Percentiles rank a stretch among this genome's conserved stretches.
phyloP scores from a whole-genome alignment of 2,113 vertebrate species.

The Cinclus mexicanus region DNA sequence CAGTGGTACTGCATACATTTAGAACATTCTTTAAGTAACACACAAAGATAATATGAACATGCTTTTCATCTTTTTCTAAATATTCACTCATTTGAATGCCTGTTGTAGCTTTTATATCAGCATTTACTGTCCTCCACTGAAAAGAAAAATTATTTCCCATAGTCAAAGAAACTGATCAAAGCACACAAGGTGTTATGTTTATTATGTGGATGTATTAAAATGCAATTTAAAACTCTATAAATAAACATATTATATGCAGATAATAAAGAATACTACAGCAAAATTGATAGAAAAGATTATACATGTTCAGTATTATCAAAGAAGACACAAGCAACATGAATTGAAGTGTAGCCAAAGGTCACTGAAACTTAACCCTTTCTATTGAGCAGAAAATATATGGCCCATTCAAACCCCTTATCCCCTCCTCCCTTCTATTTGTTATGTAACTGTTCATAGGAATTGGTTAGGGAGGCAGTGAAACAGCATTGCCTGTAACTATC shows the following conservation, averaged over 20 bases:
- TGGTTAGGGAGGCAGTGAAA: neutral
- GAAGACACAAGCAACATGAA: neutral
- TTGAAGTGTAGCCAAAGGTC: neutral
- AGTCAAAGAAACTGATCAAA: slow-evolving; percentile 54
- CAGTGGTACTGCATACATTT: slow-evolving; percentile 86
- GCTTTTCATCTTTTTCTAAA: slow-evolving; percentile 85
- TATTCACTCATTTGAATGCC: slow-evolving; percentile 77
- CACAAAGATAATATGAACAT: slow-evolving; percentile 76
- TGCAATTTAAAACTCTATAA: slow-evolving; percentile 52
- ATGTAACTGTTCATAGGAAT: neutral
- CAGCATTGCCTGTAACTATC: neutral
- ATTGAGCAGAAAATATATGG: neutral
- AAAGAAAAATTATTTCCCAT: slow-evolving; percentile 53
- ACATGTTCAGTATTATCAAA: neutral
- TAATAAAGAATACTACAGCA: neutral
- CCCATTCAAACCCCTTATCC: neutral
- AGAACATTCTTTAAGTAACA: slow-evolving; percentile 76
- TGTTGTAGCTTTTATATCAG: slow-evolving; percentile 61
- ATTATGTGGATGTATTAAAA: slow-evolving; percentile 65
- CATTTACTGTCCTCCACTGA: slow-evolving; percentile 59
- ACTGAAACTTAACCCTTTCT: neutral
- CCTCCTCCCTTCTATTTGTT: neutral
- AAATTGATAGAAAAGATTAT: neutral
- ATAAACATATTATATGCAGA: neutral
- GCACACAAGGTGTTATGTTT: slow-evolving; percentile 40